Conservation (phyloP, 92 coral and sea anemone species). For the Heliopora coerulea region DNA sequence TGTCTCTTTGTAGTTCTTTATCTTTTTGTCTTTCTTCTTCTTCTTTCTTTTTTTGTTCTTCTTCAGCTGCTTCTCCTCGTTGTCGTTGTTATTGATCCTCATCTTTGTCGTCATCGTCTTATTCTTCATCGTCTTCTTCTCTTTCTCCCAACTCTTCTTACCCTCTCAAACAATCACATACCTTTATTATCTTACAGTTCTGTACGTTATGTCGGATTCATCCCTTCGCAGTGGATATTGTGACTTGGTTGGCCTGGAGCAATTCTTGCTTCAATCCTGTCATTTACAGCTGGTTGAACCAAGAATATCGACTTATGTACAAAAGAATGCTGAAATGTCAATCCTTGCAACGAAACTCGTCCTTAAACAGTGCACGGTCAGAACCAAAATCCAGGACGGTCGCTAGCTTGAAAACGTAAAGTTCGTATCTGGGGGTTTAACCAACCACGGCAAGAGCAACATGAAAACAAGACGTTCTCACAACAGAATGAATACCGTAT, state of each 20-base stretch:
- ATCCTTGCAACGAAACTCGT: background rate
- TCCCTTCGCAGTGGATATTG: constrained; percentile 28
- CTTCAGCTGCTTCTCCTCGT: too few relatives aligned
- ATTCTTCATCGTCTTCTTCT: background rate
- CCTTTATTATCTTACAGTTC: constrained; percentile 3
- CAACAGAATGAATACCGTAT: too few relatives aligned
- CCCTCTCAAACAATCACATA: background rate
- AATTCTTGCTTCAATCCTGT: constrained; percentile 27
- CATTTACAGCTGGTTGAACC: constrained; percentile 25
- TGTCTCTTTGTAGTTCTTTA: too few relatives aligned
- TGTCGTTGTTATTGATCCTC: too few relatives aligned
- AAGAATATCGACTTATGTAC: constrained; percentile 18
- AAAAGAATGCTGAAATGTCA: constrained; percentile 8
- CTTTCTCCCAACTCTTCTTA: background rate
- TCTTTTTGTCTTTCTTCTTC: too few relatives aligned
- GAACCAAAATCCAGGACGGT: background rate
- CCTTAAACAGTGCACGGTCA: background rate
- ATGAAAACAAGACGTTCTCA: too few relatives aligned
- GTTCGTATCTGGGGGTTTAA: too few relatives aligned
- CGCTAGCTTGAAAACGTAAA: too few relatives aligned
- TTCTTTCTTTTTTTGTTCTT: too few relatives aligned
- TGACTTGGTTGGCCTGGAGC: constrained; percentile 31
- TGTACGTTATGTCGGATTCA: constrained; percentile 25
- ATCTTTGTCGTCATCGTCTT: too few relatives aligned
- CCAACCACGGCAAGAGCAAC: too few relatives aligned